These are phyloP conservation scores for Gasterosteus nipponicus DNA, from an alignment of 2,113 vertebrate genomes.

Conservation along the genomic window DNA sequence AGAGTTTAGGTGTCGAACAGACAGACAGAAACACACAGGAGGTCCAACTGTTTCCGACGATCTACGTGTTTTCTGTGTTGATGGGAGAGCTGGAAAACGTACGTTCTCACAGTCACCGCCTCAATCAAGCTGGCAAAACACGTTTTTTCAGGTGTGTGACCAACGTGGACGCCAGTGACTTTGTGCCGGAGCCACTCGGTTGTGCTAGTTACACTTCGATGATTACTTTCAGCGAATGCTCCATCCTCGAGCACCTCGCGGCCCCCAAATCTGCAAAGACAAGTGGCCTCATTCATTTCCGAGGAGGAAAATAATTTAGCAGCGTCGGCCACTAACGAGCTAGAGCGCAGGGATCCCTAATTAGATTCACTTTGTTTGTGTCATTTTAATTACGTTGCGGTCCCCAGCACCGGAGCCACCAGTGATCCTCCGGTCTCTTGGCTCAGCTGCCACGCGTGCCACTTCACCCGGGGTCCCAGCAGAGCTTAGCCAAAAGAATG, in stretches of 20 bases:
- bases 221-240: conserved; percentile 68
- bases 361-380: conserved; percentile 94
- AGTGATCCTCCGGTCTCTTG: conserved; percentile 81
- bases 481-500: conserved; percentile 55
- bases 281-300: conserved; percentile 88
- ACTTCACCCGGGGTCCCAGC: conserved; percentile 50
- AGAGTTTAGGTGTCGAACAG: conserved; percentile 51
- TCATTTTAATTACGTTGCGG: conserved; percentile 91
- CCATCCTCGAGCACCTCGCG: conserved; percentile 66
- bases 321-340: conserved; percentile 87
- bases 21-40: conserved; percentile 48
- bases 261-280: conserved; percentile 84
- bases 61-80: conserved; percentile 43
- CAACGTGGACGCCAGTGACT: conserved; percentile 48
- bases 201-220: conserved; percentile 72
- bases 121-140: conserved; percentile 12
- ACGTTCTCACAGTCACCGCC: conserved; percentile 48
- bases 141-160: conserved; percentile 49
- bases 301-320: conserved; percentile 91
- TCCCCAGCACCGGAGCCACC: conserved; percentile 81
- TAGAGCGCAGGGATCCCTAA: conserved; percentile 87
- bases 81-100: conserved; percentile 44
- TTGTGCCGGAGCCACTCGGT: conserved; percentile 34
- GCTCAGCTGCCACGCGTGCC: conserved; percentile 53
- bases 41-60: conserved; percentile 70